Conservation (phyloP, 1,140 invertebrate species). For the Sycobia sp. region DNA sequence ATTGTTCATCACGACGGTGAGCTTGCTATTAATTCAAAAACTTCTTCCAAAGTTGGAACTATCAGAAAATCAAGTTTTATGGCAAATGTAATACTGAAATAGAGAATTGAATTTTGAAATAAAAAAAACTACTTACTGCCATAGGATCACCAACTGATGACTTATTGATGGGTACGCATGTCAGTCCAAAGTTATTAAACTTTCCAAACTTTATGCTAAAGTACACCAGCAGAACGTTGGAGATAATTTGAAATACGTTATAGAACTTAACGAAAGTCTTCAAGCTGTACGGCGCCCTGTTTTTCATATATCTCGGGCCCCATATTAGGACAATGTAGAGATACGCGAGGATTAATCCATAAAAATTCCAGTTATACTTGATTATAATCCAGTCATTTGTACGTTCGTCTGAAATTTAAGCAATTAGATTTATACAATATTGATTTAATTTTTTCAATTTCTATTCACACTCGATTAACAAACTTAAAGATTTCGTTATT, state of each 20-base stretch:
- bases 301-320: conserved; percentile 67
- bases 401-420: conserved; percentile 54
- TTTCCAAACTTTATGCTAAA: conserved; percentile 49
- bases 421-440: no score
- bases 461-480: no score
- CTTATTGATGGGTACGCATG: conserved; percentile 43
- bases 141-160: conserved; percentile 28
- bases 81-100: no score
- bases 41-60: no score
- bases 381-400: conserved; percentile 66
- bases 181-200: conserved; percentile 41
- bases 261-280: conserved; percentile 65
- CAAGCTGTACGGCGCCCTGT: conserved; percentile 65
- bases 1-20: no score
- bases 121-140: conserved; percentile 41
- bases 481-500: no score
- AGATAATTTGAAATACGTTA: conserved; percentile 66
- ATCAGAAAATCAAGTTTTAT: no score
- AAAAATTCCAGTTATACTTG: conserved; percentile 60
- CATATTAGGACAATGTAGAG: conserved; percentile 60
- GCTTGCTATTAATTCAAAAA: no score
- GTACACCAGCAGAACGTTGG: conserved; percentile 60
- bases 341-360: conserved; percentile 58
- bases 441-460: no score
- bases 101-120: no score